Percentiles rank a stretch among this genome's conserved stretches.
phyloP scores from a whole-genome alignment of 2,113 vertebrate species.

The Chascanopsetta lugubris region DNA sequence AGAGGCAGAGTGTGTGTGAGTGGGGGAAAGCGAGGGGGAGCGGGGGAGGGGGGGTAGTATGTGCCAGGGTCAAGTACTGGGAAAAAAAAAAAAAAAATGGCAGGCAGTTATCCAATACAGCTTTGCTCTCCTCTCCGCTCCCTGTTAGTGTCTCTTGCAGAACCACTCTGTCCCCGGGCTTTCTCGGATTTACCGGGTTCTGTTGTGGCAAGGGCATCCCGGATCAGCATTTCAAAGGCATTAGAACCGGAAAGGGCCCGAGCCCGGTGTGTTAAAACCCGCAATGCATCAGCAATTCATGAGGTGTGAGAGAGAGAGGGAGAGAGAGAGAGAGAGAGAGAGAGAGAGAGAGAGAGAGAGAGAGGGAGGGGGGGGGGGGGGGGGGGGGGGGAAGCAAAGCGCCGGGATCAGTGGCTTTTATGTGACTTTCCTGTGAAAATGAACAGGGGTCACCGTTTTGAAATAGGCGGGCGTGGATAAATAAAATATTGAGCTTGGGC shows the following conservation, averaged over 20 bases:
- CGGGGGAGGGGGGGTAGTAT: slow-evolving; percentile 1
- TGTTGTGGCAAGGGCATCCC: slow-evolving; percentile 62
- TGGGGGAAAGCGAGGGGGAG: not conserved
- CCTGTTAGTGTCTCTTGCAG: slow-evolving; percentile 64
- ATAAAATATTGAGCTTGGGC: not conserved
- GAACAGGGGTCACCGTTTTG: slow-evolving; percentile 19
- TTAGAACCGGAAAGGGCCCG: slow-evolving; percentile 51
- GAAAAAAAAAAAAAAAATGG: slow-evolving; percentile 49
- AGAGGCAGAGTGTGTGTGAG: not conserved
- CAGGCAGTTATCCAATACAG: slow-evolving; percentile 66
- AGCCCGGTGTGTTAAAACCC: slow-evolving; percentile 61
- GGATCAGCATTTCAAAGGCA: slow-evolving; percentile 67
- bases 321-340: too few relatives aligned
- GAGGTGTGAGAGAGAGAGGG: slow-evolving; percentile 30
- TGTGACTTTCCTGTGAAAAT: slow-evolving; percentile 35
- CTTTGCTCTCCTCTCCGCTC: slow-evolving; percentile 57
- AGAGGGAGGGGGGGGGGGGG: too few relatives aligned
- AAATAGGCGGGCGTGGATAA: not conserved
- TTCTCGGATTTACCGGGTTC: slow-evolving; percentile 51
- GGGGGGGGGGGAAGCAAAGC: slow-evolving; percentile 35
- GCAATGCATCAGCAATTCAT: slow-evolving; percentile 69
- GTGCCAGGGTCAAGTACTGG: slow-evolving; percentile 66
- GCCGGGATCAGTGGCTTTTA: slow-evolving; percentile 42
- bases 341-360: too few relatives aligned
- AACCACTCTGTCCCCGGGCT: slow-evolving; percentile 66